Conservation (phyloP, 1,140 invertebrate genomes). For the Polypedilum vanderplanki region DNA sequence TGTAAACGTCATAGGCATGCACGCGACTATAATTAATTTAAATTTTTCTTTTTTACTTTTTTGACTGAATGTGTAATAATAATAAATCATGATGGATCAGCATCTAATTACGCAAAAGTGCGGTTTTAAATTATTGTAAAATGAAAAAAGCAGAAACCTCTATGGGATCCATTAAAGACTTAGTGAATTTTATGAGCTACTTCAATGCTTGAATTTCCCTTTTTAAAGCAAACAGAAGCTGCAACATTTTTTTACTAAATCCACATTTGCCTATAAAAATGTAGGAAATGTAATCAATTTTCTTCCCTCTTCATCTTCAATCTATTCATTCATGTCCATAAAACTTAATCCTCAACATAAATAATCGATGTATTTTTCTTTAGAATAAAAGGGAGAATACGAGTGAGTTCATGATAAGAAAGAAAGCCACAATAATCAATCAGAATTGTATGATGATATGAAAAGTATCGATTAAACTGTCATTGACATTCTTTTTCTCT, state of each 20-base stretch:
- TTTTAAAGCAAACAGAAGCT: background rate
- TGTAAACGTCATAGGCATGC: background rate
- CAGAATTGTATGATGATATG: background rate
- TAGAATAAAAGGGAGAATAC: background rate
- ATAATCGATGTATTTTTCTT: background rate
- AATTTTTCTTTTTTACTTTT: background rate
- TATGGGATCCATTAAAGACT: background rate
- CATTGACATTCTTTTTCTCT: background rate
- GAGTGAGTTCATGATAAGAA: constrained; percentile 21
- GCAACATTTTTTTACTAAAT: background rate
- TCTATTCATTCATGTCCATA: constrained; percentile 24
- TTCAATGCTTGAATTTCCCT: background rate
- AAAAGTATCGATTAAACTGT: background rate
- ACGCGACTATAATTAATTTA: background rate
- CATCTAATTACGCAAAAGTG: constrained; percentile 21
- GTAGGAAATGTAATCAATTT: constrained; percentile 19
- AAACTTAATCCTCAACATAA: constrained; percentile 24
- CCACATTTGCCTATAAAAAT: constrained; percentile 22
- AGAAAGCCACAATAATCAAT: constrained; percentile 23
- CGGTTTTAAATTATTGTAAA: background rate
- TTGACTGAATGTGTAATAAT: background rate
- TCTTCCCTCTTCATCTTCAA: background rate
- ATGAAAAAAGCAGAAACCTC: background rate
- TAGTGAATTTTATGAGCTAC: constrained; percentile 1
- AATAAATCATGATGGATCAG: constrained; percentile 23